Conservation (phyloP, 2,797 vertebrate species). For the Threskiornis aethiopicus region DNA sequence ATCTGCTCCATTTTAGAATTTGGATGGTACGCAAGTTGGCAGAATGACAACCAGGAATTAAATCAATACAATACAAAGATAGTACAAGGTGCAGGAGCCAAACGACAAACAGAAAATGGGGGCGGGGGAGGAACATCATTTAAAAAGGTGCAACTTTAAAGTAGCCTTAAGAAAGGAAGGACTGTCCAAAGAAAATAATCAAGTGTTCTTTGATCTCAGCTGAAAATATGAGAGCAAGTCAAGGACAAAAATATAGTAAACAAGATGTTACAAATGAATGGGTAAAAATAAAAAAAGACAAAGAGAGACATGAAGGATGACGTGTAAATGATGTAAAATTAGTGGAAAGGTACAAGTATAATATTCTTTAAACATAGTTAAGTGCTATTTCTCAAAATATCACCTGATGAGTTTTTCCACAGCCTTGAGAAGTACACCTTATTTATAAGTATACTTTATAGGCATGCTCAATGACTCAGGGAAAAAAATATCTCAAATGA, state of each 20-base stretch:
- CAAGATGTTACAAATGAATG: background rate
- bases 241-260: background rate
- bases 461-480: background rate
- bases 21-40: background rate
- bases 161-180: background rate
- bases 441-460: background rate
- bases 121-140: accelerated
- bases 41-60: background rate
- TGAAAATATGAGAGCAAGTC: background rate
- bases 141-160: background rate
- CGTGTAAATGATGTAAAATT: background rate
- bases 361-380: background rate
- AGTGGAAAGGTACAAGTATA: background rate
- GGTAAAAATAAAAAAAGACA: background rate
- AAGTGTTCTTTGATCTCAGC: background rate
- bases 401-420: background rate
- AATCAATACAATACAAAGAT: background rate
- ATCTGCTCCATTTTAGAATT: background rate
- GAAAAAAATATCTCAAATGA: background rate
- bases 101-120: background rate
- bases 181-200: background rate
- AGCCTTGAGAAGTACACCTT: background rate
- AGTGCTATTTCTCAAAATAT: background rate
- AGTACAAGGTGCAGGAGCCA: background rate
- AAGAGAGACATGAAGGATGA: background rate